Conservation (phyloP, 2,888 invertebrate species). For the Hydrotaea diabolus region DNA sequence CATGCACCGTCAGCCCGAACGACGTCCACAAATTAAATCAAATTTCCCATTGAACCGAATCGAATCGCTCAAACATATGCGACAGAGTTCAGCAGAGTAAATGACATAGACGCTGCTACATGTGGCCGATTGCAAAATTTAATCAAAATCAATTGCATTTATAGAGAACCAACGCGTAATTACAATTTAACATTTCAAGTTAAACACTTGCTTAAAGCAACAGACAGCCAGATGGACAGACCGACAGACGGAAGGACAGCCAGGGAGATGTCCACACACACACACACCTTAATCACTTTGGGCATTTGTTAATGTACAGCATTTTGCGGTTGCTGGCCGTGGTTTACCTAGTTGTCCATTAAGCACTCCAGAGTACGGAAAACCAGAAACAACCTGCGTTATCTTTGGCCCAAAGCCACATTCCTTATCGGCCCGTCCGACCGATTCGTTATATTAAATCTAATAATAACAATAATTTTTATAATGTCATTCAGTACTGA, state of each 20-base stretch:
- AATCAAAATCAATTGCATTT: background rate
- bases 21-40: background rate
- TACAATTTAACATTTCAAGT: background rate
- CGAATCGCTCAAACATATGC: too few species aligned
- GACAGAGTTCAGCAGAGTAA: background rate
- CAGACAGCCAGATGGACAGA: background rate
- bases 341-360: background rate
- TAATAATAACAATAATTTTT: slow-evolving; percentile 13
- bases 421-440: background rate
- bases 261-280: too few species aligned
- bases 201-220: slow-evolving; percentile 1
- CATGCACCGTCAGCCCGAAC: background rate
- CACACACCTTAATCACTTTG: background rate
- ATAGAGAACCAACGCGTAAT: background rate
- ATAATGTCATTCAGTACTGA: background rate
- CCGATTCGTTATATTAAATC: background rate
- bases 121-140: background rate
- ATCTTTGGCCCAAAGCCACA: background rate
- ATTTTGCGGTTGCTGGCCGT: background rate
- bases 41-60: background rate
- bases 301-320: background rate
- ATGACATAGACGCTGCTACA: background rate
- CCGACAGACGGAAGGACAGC: background rate
- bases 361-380: background rate
- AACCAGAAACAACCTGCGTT: background rate